Conservation (phyloP, 2,888 invertebrate genomes). For the Ferdinandea cuprea region DNA sequence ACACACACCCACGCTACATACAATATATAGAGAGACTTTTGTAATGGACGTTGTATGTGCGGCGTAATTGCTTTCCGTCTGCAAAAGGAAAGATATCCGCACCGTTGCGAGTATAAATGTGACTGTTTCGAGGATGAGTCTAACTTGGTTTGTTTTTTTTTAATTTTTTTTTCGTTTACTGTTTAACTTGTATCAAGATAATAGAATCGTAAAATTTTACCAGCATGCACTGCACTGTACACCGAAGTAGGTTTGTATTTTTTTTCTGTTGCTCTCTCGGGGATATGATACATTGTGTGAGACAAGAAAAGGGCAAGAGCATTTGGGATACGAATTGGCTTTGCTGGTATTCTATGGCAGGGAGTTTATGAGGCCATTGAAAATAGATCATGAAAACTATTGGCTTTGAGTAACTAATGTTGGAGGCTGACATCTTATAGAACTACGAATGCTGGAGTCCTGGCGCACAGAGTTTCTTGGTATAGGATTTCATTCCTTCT, state of each 20-base stretch:
- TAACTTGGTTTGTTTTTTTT: background rate
- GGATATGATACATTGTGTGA: constrained; percentile 37
- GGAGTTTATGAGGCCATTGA: too few relatives aligned
- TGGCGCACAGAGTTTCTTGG: too few relatives aligned
- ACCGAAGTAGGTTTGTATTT: background rate
- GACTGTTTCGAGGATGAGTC: constrained; percentile 48
- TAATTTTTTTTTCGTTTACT: constrained; percentile 5
- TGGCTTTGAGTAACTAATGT: too few relatives aligned
- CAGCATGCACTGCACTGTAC: constrained; percentile 23
- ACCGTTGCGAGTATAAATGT: constrained; percentile 38
- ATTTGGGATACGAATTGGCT: background rate
- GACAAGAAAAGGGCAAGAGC: constrained; percentile 1
- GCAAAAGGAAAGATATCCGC: constrained; percentile 46
- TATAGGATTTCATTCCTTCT: too few relatives aligned
- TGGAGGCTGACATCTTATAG: too few relatives aligned
- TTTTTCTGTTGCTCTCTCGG: background rate
- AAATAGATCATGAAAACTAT: too few relatives aligned
- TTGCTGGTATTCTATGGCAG: too few relatives aligned
- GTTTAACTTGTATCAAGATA: constrained; percentile 53
- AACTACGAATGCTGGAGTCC: too few relatives aligned
- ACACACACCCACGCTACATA: constrained; percentile 3
- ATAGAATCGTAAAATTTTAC: constrained; percentile 64
- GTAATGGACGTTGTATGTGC: constrained; percentile 54
- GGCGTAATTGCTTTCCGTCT: constrained; percentile 65
- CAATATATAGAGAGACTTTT: too few relatives aligned